These are phyloP conservation scores for Myiozetetes cayanensis DNA, from an alignment of 2,113 vertebrate species.

Conservation along the genomic window DNA sequence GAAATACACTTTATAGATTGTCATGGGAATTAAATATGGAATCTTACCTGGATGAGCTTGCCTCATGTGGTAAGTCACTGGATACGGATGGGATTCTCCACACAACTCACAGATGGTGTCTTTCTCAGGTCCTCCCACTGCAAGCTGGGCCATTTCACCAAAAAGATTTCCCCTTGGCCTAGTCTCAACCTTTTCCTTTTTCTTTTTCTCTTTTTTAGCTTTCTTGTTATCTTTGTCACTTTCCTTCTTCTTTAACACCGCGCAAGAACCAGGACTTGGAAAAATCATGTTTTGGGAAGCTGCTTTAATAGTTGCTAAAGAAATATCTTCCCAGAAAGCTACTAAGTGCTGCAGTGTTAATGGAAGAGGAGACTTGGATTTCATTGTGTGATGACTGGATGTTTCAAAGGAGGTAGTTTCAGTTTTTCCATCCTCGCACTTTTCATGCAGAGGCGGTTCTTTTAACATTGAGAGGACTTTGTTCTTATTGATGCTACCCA, in stretches of 20 bases:
- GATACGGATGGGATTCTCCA: constrained; percentile 96
- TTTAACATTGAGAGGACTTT: constrained; percentile 98
- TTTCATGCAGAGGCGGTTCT: constrained; percentile 93
- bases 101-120: constrained; percentile 98
- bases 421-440: constrained; percentile 91
- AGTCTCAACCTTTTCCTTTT: constrained; percentile 93
- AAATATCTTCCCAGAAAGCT: constrained; percentile 98
- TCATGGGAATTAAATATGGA: rapidly evolving
- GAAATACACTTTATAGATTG: neutral
- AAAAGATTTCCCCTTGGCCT: constrained; percentile 96
- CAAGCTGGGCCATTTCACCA: constrained; percentile 98
- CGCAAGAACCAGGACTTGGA: constrained; percentile 96
- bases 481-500: constrained; percentile 99
- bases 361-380: constrained; percentile 90
- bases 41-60: constrained; percentile 94
- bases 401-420: constrained; percentile 85
- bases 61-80: constrained; percentile 98
- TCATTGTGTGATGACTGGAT: constrained; percentile 80
- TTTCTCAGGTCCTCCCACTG: constrained; percentile 96
- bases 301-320: constrained; percentile 96
- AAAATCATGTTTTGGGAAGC: constrained; percentile 99
- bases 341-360: constrained; percentile 95
- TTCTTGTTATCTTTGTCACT: constrained; percentile 94
- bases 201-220: constrained; percentile 97
- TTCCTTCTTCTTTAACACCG: constrained; percentile 96